phyloP scores from a whole-genome alignment of 2,797 vertebrate genomes.

The Columba guinea region DNA sequence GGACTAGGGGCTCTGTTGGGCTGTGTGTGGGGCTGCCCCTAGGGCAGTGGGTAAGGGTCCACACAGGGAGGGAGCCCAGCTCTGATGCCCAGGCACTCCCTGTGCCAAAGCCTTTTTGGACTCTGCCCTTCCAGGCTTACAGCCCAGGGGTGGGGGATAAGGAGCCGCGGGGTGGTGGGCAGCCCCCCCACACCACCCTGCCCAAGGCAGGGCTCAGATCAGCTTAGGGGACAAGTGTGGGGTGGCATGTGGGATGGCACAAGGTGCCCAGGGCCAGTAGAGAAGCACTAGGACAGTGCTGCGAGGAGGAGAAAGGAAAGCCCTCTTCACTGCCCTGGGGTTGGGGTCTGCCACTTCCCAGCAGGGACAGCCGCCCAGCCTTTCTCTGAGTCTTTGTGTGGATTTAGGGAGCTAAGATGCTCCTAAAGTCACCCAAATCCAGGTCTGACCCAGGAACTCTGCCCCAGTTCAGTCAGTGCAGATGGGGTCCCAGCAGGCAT shows the following conservation, averaged over 20 bases:
- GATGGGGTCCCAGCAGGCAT: accelerated
- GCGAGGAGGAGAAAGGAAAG: not conserved
- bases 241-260: not conserved
- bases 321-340: not conserved
- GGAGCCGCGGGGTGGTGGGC: not conserved
- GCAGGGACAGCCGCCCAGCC: not conserved
- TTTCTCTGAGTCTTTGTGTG: accelerated
- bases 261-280: not conserved
- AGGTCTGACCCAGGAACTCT: not conserved
- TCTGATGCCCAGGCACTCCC: not conserved
- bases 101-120: accelerated
- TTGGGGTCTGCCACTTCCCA: not conserved
- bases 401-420: not conserved
- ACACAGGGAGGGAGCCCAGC: accelerated
- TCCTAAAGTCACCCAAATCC: not conserved
- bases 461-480: not conserved
- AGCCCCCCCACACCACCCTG: accelerated
- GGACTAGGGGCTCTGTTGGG: too few relatives aligned
- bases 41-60: not conserved
- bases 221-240: not conserved
- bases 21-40: not conserved
- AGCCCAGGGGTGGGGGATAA: not conserved
- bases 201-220: not conserved
- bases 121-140: not conserved
- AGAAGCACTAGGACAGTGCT: not conserved